phyloP scores from a whole-genome alignment of 1,140 invertebrate genomes.

The Cydia amplana region DNA sequence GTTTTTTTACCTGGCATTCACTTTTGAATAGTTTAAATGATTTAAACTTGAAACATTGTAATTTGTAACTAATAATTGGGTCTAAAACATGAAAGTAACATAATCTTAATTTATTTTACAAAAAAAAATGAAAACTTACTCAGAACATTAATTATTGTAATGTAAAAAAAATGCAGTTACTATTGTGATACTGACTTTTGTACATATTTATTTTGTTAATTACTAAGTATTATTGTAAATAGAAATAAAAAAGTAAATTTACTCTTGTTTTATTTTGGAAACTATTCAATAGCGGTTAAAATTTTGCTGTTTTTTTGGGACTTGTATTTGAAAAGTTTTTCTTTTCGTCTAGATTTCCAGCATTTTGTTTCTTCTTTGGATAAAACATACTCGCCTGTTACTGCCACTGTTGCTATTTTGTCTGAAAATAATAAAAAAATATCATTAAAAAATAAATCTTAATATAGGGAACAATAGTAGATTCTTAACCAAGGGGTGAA shows the following conservation, averaged over 20 bases:
- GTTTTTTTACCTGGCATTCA: not conserved
- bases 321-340: slow-evolving; percentile 69
- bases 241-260: slow-evolving; percentile 21
- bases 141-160: not conserved
- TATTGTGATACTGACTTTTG: slow-evolving; percentile 45
- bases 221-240: slow-evolving; percentile 32
- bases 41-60: too few species aligned
- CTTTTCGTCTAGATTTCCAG: slow-evolving; percentile 69
- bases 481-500: too few species aligned
- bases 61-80: too few species aligned
- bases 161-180: slow-evolving; percentile 37
- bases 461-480: too few species aligned
- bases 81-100: not conserved
- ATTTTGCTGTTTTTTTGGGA: slow-evolving; percentile 47
- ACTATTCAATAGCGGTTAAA: slow-evolving; percentile 46
- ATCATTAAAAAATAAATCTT: not conserved
- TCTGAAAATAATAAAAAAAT: slow-evolving; percentile 49
- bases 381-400: slow-evolving; percentile 58
- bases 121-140: not conserved
- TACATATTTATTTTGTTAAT: slow-evolving; percentile 49
- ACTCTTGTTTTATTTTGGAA: slow-evolving; percentile 9
- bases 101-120: slow-evolving; percentile 7
- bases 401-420: slow-evolving; percentile 52
- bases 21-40: too few species aligned
- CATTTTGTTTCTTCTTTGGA: slow-evolving; percentile 59